These are phyloP conservation scores for Triplophysa bombifrons DNA, from an alignment of 2,797 vertebrate genomes.

Conservation along the genomic window DNA sequence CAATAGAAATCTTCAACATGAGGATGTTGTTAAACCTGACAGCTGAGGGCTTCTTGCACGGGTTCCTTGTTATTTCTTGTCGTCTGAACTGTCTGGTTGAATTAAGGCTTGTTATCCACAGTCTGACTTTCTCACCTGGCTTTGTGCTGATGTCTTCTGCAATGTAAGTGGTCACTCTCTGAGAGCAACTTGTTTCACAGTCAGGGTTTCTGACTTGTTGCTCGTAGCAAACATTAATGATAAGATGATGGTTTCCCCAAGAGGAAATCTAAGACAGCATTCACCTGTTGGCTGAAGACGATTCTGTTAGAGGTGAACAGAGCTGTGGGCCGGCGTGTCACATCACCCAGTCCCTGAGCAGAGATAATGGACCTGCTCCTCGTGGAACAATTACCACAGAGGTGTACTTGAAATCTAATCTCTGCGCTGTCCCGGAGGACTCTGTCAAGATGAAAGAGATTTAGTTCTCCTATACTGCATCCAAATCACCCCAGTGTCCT, in stretches of 20 bases:
- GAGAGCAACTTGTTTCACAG: constrained; percentile 27
- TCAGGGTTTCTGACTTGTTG: constrained; percentile 47
- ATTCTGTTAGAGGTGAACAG: constrained; percentile 1
- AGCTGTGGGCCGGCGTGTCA: neutral
- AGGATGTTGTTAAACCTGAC: constrained; percentile 24
- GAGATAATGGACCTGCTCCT: constrained; percentile 45
- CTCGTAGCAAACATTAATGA: constrained; percentile 59
- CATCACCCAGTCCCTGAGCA: constrained; percentile 17
- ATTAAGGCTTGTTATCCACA: constrained; percentile 84
- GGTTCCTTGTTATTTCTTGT: neutral
- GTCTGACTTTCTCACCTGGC: constrained; percentile 77
- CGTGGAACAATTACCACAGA: constrained; percentile 46
- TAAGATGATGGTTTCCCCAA: constrained; percentile 56
- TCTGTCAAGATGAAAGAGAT: constrained; percentile 33
- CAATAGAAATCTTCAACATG: constrained; percentile 30
- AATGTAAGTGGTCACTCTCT: constrained; percentile 58
- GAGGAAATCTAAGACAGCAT: constrained; percentile 47
- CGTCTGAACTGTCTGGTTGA: neutral
- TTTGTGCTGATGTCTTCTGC: constrained; percentile 72
- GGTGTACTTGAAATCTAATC: constrained; percentile 53
- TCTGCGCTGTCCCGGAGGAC: constrained; percentile 44
- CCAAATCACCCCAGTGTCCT: constrained; percentile 48
- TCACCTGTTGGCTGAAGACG: constrained; percentile 8
- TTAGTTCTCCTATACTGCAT: constrained; percentile 28
- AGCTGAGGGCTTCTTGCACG: neutral